Evolutionary conservation across 35 echinoderm and acorn worm genomes (phyloP).

Genomic region (Stichopus chloronotus): DNA sequence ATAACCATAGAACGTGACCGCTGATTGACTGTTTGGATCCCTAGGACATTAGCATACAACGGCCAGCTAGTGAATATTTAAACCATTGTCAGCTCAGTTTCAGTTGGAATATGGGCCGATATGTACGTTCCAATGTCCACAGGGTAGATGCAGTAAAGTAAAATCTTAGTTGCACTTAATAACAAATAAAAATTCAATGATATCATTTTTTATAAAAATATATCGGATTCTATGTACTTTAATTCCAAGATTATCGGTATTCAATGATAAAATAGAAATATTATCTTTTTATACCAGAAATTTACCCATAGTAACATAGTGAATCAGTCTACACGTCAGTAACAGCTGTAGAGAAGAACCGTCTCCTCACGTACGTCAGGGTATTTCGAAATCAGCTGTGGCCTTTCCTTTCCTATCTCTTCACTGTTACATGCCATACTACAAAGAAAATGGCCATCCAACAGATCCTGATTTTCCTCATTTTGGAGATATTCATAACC

Average conservation of each 20-base stretch:
- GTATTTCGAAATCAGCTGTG: slow-evolving; percentile 65
- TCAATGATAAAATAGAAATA: background rate
- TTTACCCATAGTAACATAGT: slow-evolving; percentile 52
- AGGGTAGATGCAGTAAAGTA: background rate
- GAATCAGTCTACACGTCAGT: slow-evolving; percentile 10
- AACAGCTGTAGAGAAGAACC: slow-evolving; percentile 23
- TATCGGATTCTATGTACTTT: background rate
- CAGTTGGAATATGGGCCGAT: slow-evolving; percentile 40
- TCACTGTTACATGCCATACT: background rate
- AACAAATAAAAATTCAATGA: background rate
- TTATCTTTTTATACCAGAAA: background rate
- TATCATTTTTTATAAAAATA: background rate
- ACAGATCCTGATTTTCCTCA: background rate
- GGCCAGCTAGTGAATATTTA: slow-evolving; percentile 34
- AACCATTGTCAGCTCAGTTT: slow-evolving; percentile 27
- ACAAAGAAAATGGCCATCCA: slow-evolving; percentile 20
- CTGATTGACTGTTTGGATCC: background rate
- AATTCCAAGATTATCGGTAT: background rate
- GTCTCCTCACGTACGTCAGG: slow-evolving; percentile 45
- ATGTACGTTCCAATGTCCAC: background rate
- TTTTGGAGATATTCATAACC: background rate
- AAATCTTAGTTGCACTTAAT: background rate
- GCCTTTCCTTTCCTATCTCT: background rate
- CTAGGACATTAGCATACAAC: slow-evolving; percentile 51
- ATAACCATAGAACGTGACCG: no score